Conservation (phyloP, 1,140 invertebrate species). For the Bicyclus anynana region DNA sequence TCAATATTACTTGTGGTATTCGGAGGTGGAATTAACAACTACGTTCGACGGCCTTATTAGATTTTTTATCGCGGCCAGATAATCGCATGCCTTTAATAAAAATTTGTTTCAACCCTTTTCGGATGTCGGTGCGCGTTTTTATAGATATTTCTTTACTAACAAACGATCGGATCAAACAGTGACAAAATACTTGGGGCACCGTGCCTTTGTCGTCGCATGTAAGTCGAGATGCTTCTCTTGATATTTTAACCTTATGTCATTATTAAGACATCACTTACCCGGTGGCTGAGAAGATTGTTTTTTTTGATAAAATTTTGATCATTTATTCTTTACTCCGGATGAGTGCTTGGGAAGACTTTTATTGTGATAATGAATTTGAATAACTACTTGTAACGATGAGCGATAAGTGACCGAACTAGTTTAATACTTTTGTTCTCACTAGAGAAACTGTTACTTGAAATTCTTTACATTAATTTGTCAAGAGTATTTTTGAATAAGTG, state of each 20-base stretch:
- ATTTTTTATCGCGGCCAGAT: conserved; percentile 34
- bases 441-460: too few relatives aligned
- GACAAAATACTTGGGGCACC: conserved; percentile 66
- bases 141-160: conserved; percentile 42
- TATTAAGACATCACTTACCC: conserved; percentile 76
- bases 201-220: conserved; percentile 62
- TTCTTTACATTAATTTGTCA: too few relatives aligned
- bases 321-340: conserved; percentile 55
- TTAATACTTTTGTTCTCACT: too few relatives aligned
- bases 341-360: conserved; percentile 39
- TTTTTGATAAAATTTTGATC: conserved; percentile 58
- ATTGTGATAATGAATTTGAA: conserved; percentile 28
- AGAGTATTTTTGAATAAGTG: too few relatives aligned
- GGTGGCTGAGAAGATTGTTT: conserved; percentile 63
- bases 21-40: conserved; percentile 20
- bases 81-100: conserved; percentile 59
- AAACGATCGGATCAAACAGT: conserved; percentile 69
- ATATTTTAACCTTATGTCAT: conserved; percentile 69
- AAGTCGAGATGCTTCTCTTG: conserved; percentile 59
- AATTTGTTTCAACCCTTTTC: conserved; percentile 61
- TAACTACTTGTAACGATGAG: too few relatives aligned
- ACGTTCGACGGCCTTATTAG: conserved; percentile 18
- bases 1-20: conserved; percentile 36
- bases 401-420: too few relatives aligned
- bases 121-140: conserved; percentile 36